Evolutionary conservation across 1,140 invertebrate species (phyloP).

Genomic region (Hypothenemus hampei): DNA sequence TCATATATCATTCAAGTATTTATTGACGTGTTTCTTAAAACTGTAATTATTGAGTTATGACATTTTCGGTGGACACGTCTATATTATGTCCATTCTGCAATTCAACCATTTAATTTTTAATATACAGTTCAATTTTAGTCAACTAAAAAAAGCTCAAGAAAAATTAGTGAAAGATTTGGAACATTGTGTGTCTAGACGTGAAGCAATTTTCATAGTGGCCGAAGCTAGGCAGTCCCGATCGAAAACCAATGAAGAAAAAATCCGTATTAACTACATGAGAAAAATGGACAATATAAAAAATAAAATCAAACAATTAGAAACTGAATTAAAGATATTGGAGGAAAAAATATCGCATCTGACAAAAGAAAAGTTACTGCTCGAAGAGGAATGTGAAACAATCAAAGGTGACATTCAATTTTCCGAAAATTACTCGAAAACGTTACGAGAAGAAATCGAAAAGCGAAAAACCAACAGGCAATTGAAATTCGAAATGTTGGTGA

Average conservation of each 20-base stretch:
- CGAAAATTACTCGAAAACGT: constrained; percentile 8
- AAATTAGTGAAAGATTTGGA: constrained; percentile 72
- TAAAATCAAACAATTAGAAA: constrained; percentile 53
- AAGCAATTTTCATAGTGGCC: constrained; percentile 57
- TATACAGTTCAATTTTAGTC: constrained; percentile 48
- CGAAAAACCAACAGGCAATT: constrained; percentile 47
- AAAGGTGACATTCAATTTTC: constrained; percentile 30
- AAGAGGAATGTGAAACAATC: constrained; percentile 24
- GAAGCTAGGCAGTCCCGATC: constrained; percentile 52
- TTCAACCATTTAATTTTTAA: no score
- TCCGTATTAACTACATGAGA: constrained; percentile 40
- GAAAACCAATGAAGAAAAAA: constrained; percentile 34
- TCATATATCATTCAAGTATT: no score
- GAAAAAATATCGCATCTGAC: constrained; percentile 39
- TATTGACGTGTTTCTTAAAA: no score
- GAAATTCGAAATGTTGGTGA: constrained; percentile 57
- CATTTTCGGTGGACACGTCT: no score
- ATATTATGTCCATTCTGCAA: no score
- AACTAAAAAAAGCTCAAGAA: constrained; percentile 67
- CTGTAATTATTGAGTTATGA: no score
- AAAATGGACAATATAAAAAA: constrained; percentile 54
- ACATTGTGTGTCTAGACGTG: constrained; percentile 64
- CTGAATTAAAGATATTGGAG: constrained; percentile 41
- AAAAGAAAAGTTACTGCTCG: constrained; percentile 25
- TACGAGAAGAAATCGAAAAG: constrained; percentile 45